These are phyloP conservation scores for Chaetophractus vellerosus DNA, from an alignment of 2,797 vertebrate genomes.

Conservation along the genomic window DNA sequence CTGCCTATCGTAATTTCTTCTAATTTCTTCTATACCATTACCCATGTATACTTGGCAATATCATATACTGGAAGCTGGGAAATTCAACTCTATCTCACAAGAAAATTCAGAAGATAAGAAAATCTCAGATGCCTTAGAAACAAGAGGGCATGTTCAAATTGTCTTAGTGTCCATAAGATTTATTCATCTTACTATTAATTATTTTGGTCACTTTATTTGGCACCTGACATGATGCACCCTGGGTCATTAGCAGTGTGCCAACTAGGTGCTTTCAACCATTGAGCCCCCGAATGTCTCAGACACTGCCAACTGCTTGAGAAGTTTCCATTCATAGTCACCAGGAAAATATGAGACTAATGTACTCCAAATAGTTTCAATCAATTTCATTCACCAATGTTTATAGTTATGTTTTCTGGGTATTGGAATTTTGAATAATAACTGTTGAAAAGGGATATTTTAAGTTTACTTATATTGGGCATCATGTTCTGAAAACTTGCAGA, in stretches of 20 bases:
- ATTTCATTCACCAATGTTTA: slow-evolving; percentile 32
- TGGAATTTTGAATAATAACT: background rate
- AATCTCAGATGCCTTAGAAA: background rate
- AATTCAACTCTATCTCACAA: background rate
- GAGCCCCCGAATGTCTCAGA: background rate
- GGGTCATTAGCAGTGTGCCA: background rate
- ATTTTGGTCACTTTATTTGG: background rate
- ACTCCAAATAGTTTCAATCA: background rate
- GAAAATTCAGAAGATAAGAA: slow-evolving; percentile 61
- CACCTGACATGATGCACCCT: background rate
- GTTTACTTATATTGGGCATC: background rate
- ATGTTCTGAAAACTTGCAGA: slow-evolving; percentile 11
- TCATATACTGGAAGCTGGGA: background rate
- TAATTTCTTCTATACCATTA: slow-evolving; percentile 41
- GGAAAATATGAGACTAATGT: background rate
- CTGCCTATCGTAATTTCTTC: slow-evolving; percentile 47
- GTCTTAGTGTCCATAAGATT: background rate
- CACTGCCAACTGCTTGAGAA: background rate
- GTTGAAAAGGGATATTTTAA: background rate
- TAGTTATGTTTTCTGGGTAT: background rate
- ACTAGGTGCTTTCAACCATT: background rate
- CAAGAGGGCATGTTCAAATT: background rate
- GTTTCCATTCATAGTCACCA: background rate
- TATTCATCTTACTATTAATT: slow-evolving; percentile 3
- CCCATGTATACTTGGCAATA: background rate